These are phyloP conservation scores for Ariopsis seemanni DNA, from an alignment of 2,113 vertebrate genomes.

Conservation along the genomic window DNA sequence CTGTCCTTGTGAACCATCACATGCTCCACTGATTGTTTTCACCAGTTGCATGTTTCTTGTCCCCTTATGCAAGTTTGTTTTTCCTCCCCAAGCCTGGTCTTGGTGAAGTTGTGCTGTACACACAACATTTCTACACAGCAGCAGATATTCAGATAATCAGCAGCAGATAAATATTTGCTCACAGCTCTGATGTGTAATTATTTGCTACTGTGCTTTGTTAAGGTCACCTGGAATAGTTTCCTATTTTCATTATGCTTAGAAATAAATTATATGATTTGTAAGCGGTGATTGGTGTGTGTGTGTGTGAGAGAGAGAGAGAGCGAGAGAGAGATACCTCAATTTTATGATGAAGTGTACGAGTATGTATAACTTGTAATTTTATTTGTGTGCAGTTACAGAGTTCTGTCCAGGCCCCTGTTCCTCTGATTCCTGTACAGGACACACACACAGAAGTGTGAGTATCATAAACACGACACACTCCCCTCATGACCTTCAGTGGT, in stretches of 20 bases:
- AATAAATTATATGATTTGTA: not conserved
- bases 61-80: not conserved
- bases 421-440: slow-evolving; percentile 31
- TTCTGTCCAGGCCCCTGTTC: not conserved
- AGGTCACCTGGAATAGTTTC: not conserved
- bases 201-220: not conserved
- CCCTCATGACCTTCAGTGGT: not conserved
- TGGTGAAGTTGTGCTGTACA: not conserved
- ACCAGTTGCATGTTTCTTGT: not conserved
- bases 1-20: not conserved
- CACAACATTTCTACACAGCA: not conserved
- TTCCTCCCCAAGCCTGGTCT: not conserved
- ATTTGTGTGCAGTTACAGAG: slow-evolving; percentile 46
- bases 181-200: not conserved
- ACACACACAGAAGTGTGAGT: slow-evolving; percentile 59
- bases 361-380: not conserved
- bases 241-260: not conserved
- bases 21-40: not conserved
- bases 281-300: too few species aligned
- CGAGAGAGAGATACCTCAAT: not conserved
- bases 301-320: too few species aligned
- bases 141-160: not conserved
- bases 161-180: not conserved
- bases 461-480: not conserved
- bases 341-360: not conserved